phyloP scores from a whole-genome alignment of 2,888 invertebrate species.

The Clitarchus hookeri region DNA sequence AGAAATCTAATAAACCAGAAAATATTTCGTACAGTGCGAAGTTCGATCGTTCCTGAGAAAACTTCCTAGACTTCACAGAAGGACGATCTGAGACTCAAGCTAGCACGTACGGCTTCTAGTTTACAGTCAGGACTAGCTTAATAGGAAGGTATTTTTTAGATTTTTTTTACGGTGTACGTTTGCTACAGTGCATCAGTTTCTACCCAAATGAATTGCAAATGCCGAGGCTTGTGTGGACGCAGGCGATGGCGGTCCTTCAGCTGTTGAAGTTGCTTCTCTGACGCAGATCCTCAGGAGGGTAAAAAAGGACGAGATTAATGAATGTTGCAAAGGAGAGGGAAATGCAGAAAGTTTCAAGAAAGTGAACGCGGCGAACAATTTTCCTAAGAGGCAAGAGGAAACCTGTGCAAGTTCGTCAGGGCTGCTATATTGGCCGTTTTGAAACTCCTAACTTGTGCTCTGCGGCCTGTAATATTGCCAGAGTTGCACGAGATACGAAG shows the following conservation, averaged over 20 bases:
- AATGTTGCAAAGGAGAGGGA: not conserved
- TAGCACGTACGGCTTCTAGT: too few relatives aligned
- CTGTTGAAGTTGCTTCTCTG: not conserved
- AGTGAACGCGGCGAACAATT: not conserved
- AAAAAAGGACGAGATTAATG: conserved; percentile 5
- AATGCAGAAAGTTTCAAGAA: not conserved
- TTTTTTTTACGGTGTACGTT: too few relatives aligned
- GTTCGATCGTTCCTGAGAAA: too few relatives aligned
- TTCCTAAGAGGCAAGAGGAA: not conserved
- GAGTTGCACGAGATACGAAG: not conserved
- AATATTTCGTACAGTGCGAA: too few relatives aligned
- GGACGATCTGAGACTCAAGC: too few relatives aligned
- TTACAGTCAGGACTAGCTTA: too few relatives aligned
- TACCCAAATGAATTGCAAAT: not conserved
- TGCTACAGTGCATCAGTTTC: not conserved
- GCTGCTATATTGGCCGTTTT: not conserved
- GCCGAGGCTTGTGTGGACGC: not conserved
- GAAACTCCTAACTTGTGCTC: not conserved
- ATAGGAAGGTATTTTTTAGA: too few relatives aligned
- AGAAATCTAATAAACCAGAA: too few relatives aligned
- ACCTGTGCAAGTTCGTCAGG: not conserved
- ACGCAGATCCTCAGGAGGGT: not conserved
- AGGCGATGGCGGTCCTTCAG: not conserved
- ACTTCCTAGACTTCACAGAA: too few relatives aligned
- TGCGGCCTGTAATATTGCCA: not conserved